Conservation (phyloP, 1,140 invertebrate species). For the Listronotus oregonensis region DNA sequence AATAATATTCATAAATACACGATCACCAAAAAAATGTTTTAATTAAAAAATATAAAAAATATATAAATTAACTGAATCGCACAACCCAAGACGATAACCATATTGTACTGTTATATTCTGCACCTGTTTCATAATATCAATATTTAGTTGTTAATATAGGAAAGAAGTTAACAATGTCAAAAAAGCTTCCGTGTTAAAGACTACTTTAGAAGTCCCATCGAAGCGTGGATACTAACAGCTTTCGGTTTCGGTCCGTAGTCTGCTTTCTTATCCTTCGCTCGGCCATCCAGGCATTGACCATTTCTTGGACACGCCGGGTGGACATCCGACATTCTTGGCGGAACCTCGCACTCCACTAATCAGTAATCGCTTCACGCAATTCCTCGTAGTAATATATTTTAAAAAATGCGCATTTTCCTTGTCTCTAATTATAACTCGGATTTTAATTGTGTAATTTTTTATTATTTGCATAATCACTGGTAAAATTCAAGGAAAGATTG, state of each 20-base stretch:
- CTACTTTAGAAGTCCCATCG: conserved; percentile 42
- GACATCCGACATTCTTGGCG: conserved; percentile 40
- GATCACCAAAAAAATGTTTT: no score
- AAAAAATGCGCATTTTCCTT: conserved; percentile 37
- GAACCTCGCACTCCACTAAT: conserved; percentile 38
- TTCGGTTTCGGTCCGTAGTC: conserved; percentile 40
- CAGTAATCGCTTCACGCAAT: conserved; percentile 37
- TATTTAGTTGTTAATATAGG: conserved; percentile 5
- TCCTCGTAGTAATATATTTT: conserved; percentile 29
- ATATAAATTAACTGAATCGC: no score
- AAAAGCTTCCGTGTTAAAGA: conserved; percentile 33
- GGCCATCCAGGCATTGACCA: conserved; percentile 38
- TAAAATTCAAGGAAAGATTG: conserved; percentile 35
- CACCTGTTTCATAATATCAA: background rate
- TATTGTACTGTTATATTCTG: background rate
- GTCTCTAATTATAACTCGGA: conserved; percentile 34
- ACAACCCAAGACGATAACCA: background rate
- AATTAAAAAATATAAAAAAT: no score
- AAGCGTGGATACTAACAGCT: conserved; percentile 42
- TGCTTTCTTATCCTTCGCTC: conserved; percentile 40
- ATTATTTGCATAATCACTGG: conserved; percentile 32
- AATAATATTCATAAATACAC: no score
- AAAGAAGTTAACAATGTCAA: conserved; percentile 22
- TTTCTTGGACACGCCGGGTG: conserved; percentile 41
- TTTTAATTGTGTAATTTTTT: conserved; percentile 38